phyloP scores from a whole-genome alignment of 2,797 vertebrate species.

The Orientallactaga sibirica region DNA sequence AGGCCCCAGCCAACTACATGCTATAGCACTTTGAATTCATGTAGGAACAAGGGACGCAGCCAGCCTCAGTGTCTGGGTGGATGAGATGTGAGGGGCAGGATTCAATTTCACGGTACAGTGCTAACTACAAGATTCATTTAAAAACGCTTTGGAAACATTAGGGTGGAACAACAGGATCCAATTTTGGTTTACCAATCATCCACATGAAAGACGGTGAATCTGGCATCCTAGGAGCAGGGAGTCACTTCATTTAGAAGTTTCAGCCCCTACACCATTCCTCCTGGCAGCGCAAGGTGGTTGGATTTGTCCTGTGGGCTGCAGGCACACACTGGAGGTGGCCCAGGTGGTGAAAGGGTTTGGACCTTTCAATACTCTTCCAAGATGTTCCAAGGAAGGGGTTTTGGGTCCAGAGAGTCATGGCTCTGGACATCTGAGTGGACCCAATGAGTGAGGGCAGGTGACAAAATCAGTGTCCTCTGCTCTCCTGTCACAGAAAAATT shows the following conservation, averaged over 20 bases:
- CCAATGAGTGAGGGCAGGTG: neutral
- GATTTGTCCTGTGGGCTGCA: neutral
- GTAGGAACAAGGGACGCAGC: neutral
- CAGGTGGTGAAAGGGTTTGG: neutral
- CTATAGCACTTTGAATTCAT: neutral
- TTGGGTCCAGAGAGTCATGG: neutral
- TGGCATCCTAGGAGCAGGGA: neutral
- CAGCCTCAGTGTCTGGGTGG: neutral
- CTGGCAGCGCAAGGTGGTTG: neutral
- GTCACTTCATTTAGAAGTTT: neutral
- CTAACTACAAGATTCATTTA: neutral
- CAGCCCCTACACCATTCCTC: neutral
- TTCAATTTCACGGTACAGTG: neutral
- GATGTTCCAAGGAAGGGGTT: neutral
- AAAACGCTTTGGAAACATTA: constrained; percentile 5
- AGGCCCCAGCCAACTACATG: neutral
- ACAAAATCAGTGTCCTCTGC: neutral
- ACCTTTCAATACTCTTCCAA: neutral
- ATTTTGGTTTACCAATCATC: neutral
- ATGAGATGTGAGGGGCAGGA: neutral
- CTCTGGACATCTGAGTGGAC: neutral
- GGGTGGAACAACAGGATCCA: no score
- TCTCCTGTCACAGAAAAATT: neutral
- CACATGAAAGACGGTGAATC: neutral
- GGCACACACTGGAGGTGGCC: neutral